Evolutionary conservation across 2,888 invertebrate species (phyloP), one percentile per base, ranked within the genome.

Genomic region (Monoplex corrugatus): DNA sequence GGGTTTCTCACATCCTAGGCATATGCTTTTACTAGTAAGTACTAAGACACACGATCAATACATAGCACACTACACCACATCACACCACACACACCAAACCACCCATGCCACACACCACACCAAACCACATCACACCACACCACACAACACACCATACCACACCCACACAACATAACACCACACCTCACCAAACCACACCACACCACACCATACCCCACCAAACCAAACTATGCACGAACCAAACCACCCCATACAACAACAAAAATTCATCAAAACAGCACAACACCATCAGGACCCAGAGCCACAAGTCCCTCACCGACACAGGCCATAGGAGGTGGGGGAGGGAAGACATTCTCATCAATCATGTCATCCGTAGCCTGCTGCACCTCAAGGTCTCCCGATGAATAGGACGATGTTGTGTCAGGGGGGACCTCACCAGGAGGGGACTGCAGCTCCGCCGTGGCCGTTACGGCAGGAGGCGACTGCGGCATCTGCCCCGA

Each of bases 341-440:
- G 88, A 35, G 86, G 89, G 43, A 90, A 89, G 91, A 92, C 86
- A 84, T 91, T 91, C 50, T 92, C 93, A 1, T 89, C 89, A n/a
- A 90, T 80, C 92, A 93, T 93, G 44, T 92, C 90, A 86, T 91
- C 92, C 45, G 94, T 94, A 3, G 95, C 92, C 91, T 94, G 93
- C 93, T 95, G 95, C 23, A 95, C 95, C 90, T 95, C 95, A 44
- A 95, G 94, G 92, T 95, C 95, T 78, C 94, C 93, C 78, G 95
- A 94, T 1, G 95, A 95, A 91, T 95, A 95, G 2, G 92, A 91
- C 87, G 95, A 95, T 87, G 93, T 93, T 88, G 93, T 93, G 93
- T 94, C 94, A 91, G 93, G 94, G 89, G 92, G 91, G 28, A 91
- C 90, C 57, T 92, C 93, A 87, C 84, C 88, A 5, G 93, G 90